Evolutionary conservation across 2,113 vertebrate species (phyloP), one percentile per base, ranked within the genome.

Genomic region (Emydocephalus ijimae): DNA sequence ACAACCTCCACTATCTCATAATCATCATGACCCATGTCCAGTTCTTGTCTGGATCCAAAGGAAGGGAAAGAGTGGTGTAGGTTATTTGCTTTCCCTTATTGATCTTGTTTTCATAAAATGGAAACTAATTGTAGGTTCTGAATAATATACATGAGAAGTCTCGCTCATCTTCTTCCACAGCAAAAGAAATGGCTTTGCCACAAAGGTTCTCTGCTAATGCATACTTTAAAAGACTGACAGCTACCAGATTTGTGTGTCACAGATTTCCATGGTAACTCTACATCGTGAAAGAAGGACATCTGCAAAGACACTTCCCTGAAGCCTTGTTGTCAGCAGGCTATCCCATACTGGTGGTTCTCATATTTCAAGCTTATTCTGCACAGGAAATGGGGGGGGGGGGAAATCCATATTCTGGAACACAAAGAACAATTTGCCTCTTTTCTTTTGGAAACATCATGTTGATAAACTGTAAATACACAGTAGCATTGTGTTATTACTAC

Each of bases 241-340:
- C 85, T 93, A 96, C 94, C 93, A 91, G 93, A 94, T 95, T 95
- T 87, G 20, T 0, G 0, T 95, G 86, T 95, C 93, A 59, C 48
- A 56, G 88, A 93, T 98, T 96, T 96, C 97, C 94, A 97, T 96
- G 93, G 96, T 95, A 98, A 97, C 97, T 9, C 0, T 91, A 89
- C 1, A 91, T 55, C 56, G 54, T 87, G 92, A 95, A 95, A 93
- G 92, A 94, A 91, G 0, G 34, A 90, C 92, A 90, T 91, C 23
- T 50, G 93, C 94, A 95, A 93, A 93, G 64, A 93, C 23, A 52
- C 69, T 89, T 92, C 91, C 56, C 93, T 91, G 89, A 81, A 93
- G 88, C 45, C 14, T 52, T 89, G 43, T 57, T 90, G 92, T 56
- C 88, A 85, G 57, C 85, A 92, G 94, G 93, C 34, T 64, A 93